phyloP scores from a whole-genome alignment of 2,797 vertebrate genomes.

The Triplophysa yarkandensis region DNA sequence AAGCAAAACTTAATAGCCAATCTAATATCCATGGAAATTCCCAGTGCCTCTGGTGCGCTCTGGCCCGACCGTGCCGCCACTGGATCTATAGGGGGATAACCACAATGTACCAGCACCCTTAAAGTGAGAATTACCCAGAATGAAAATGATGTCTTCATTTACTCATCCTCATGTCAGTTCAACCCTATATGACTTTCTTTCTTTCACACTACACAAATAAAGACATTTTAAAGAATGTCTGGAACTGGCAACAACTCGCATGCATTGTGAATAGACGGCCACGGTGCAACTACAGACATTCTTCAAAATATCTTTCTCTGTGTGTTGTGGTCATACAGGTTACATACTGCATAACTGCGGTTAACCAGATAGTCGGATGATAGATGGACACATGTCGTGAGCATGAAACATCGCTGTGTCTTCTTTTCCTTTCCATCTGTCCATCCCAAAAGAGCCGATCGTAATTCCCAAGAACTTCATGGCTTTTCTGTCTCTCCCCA shows the following conservation, averaged over 20 bases:
- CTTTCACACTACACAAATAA: too few relatives aligned
- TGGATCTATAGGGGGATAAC: not conserved
- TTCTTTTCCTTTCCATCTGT: not conserved
- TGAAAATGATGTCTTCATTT: too few relatives aligned
- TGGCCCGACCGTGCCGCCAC: slow-evolving; percentile 38
- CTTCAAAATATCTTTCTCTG: too few relatives aligned
- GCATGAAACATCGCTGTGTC: not conserved
- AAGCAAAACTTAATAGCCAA: slow-evolving; percentile 25
- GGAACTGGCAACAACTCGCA: too few relatives aligned
- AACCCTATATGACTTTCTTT: too few relatives aligned
- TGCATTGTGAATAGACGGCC: too few relatives aligned
- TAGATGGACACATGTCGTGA: not conserved
- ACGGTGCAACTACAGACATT: too few relatives aligned
- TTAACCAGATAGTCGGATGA: slow-evolving; percentile 15
- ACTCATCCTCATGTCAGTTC: too few relatives aligned
- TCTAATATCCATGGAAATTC: slow-evolving; percentile 35
- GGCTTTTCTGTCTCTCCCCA: slow-evolving; percentile 2
- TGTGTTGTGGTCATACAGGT: too few relatives aligned
- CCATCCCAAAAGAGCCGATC: not conserved
- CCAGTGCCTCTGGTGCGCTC: slow-evolving; percentile 50
- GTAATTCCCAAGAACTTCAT: slow-evolving; percentile 24
- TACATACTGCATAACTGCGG: too few relatives aligned
- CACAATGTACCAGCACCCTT: slow-evolving; percentile 4
- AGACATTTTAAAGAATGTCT: too few relatives aligned
- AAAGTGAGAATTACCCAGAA: too few relatives aligned